Conservation (phyloP, 2,113 vertebrate species). For the Neolamprologus sp. region DNA sequence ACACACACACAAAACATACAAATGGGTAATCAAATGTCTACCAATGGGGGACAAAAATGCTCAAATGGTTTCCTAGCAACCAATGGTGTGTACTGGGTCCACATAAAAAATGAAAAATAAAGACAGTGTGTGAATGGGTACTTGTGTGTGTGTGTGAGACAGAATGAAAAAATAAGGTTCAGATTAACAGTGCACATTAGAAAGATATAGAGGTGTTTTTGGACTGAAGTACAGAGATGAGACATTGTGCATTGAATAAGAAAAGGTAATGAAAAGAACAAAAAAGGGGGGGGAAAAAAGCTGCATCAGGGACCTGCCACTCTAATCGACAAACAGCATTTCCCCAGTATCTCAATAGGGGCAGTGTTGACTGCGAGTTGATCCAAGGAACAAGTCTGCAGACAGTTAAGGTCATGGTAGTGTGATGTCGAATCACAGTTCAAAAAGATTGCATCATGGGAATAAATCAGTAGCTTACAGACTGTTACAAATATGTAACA, state of each 20-base stretch:
- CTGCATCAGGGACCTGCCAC: slow-evolving; percentile 32
- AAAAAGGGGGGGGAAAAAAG: neutral
- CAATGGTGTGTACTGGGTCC: slow-evolving; percentile 44
- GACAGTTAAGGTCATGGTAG: slow-evolving; percentile 39
- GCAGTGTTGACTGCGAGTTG: slow-evolving; percentile 58
- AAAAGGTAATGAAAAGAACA: slow-evolving; percentile 55
- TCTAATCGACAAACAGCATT: slow-evolving; percentile 53
- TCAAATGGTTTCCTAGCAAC: slow-evolving; percentile 72
- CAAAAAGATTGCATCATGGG: slow-evolving; percentile 27
- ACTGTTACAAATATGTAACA: slow-evolving; percentile 38
- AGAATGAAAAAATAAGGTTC: slow-evolving; percentile 41
- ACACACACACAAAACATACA: slow-evolving; percentile 34
- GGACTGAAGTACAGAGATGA: slow-evolving; percentile 50
- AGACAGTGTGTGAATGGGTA: neutral
- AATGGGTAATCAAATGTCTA: slow-evolving; percentile 62
- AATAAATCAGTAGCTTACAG: slow-evolving; percentile 43
- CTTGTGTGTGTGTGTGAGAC: neutral
- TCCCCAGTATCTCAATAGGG: slow-evolving; percentile 57
- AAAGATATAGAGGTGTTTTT: slow-evolving; percentile 36
- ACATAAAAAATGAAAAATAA: slow-evolving; percentile 56
- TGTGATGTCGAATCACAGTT: slow-evolving; percentile 34
- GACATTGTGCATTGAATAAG: slow-evolving; percentile 39
- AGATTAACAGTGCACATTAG: slow-evolving; percentile 53
- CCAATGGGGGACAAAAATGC: slow-evolving; percentile 35
- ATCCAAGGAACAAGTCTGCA: slow-evolving; percentile 2